Conservation (phyloP, 2,797 vertebrate genomes). For the Typhlichthys subterraneus region DNA sequence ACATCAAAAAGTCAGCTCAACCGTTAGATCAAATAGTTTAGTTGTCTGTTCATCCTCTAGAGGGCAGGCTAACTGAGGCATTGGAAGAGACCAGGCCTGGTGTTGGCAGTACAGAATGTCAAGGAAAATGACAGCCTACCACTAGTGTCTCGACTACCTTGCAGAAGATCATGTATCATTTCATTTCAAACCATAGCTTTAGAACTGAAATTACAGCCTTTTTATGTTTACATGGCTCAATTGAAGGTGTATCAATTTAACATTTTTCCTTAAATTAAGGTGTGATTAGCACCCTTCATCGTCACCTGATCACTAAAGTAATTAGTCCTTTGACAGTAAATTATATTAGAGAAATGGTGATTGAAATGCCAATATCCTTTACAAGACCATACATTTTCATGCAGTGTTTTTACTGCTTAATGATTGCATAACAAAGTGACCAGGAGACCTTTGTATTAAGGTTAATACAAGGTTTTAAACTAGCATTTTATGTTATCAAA, state of each 20-base stretch:
- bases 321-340: too few species aligned
- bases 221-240: slow-evolving; percentile 25
- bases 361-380: neutral
- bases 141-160: slow-evolving; percentile 8
- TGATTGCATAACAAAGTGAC: too few species aligned
- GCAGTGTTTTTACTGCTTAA: too few species aligned
- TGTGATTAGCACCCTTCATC: too few species aligned
- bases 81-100: neutral
- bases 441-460: too few species aligned
- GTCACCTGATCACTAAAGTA: too few species aligned
- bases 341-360: neutral
- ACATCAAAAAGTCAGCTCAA: slow-evolving; percentile 26
- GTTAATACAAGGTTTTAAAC: neutral
- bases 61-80: slow-evolving; percentile 37
- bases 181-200: slow-evolving; percentile 26
- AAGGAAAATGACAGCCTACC: slow-evolving; percentile 24
- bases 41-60: slow-evolving; percentile 43
- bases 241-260: neutral
- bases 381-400: too few species aligned
- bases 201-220: slow-evolving; percentile 2
- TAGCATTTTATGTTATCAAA: neutral
- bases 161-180: neutral
- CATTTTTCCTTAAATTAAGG: too few species aligned
- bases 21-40: neutral
- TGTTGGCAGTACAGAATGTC: neutral